Percentiles rank a stretch among this genome's conserved stretches.
These are phyloP conservation scores for Sisor rabdophorus DNA, from an alignment of 2,113 vertebrate species.

Conservation along the genomic window DNA sequence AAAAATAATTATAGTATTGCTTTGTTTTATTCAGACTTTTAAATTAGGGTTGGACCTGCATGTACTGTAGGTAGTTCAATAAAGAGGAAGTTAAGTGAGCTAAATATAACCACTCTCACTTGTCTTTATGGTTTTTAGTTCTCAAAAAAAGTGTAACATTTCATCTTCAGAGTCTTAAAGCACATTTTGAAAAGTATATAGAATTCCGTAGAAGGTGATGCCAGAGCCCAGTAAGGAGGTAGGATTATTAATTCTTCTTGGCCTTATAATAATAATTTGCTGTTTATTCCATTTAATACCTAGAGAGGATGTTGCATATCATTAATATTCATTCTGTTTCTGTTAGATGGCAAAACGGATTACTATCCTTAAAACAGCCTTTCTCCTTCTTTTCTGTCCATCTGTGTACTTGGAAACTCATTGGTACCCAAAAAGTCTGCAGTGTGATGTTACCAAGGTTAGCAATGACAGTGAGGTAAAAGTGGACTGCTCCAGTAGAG, in stretches of 20 bases:
- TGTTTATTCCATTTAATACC: neutral
- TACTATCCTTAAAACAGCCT: conserved; percentile 26
- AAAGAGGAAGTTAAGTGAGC: conserved; percentile 61
- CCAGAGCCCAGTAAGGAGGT: neutral
- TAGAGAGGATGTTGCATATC: neutral
- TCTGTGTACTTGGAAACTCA: conserved; percentile 52
- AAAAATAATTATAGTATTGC: neutral
- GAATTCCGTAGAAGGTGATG: neutral
- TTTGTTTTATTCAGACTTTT: neutral
- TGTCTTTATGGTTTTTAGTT: conserved; percentile 22
- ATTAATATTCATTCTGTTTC: neutral
- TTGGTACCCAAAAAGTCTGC: conserved; percentile 85
- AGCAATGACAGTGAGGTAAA: conserved; percentile 58
- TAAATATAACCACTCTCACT: conserved; percentile 58
- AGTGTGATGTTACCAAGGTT: conserved; percentile 74
- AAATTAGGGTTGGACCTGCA: neutral
- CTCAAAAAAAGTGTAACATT: neutral
- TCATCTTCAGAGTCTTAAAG: neutral
- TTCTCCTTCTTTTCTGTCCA: conserved; percentile 10
- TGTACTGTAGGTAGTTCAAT: conserved; percentile 28
- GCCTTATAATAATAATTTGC: neutral
- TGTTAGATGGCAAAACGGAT: conserved; percentile 40
- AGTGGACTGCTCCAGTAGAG: conserved; percentile 84
- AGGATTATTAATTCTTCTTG: too few species aligned
- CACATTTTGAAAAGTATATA: neutral